Base-by-base conservation (phyloP, 2,797 vertebrate species). In the Chelonia mydas region DNA sequence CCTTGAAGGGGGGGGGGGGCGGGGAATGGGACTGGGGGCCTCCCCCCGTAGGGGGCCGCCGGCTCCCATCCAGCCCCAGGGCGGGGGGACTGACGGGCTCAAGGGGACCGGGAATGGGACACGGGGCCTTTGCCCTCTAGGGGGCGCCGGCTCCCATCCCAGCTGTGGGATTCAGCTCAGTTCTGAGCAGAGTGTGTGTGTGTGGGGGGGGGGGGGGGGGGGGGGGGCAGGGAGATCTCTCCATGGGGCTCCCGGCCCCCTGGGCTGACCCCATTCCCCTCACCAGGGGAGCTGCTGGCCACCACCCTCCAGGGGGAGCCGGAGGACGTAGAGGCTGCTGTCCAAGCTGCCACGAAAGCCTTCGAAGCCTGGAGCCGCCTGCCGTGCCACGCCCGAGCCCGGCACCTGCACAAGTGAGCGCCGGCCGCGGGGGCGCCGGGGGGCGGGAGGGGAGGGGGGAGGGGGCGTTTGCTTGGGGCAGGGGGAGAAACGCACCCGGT, bases 401-500 rank as follows among this genome's bases (percentile, higher is more conserved):
- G 97, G 27, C 90, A 98, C 61, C 94, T 98, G 80, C 95, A 90
- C 94, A 97, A 97, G 98, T 98, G 59, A 95, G 74, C 53, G 45
- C 33, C 7, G 6, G 11, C 13, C 3, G 3, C 3, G 2, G 19
- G 80, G 49, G 8, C 11, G 53, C 4, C 0, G 5, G 37, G 21
- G 25, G 33, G 28, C 4, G 41, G 81, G 47, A 23, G 41, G 41
- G 81, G 47, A 23, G 41, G 41, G 41, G 41, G 41, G 5, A 27
- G 2, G 8, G 80, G 17, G 65, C 57, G 12, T 11, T 31, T 10
- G 11, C 41, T 6, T 11, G 50, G 45, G 31, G 55, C 3, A 33
- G 57, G 11, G 57, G 31, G 31, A 23, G 79, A 53, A 33, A n/a
- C 2, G 3, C 45, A 3, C 21, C 72, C 3, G 41, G 3, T 25